Conservation (phyloP, 2,113 vertebrate species). For the Ammodytes dubius region DNA sequence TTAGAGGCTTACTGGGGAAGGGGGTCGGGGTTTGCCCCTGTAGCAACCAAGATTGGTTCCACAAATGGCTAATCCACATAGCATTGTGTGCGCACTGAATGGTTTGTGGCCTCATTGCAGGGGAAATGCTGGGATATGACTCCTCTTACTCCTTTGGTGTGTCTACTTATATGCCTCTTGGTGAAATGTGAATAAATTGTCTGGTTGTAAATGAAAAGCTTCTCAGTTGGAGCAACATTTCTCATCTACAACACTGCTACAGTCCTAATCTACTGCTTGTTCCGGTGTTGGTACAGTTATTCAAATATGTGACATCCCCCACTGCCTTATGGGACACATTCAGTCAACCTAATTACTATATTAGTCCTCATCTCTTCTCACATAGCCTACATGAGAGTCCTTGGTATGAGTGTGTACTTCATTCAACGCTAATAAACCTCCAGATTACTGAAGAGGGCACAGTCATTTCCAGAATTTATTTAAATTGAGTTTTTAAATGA, state of each 20-base stretch:
- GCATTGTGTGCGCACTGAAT: slow-evolving; percentile 40
- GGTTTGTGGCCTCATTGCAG: slow-evolving; percentile 29
- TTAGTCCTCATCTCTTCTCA: slow-evolving; percentile 70
- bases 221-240: slow-evolving; percentile 23
- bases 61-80: slow-evolving; percentile 60
- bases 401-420: slow-evolving; percentile 46
- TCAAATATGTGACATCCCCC: slow-evolving; percentile 70
- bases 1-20: slow-evolving; percentile 47
- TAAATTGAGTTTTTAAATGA: background rate
- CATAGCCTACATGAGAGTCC: slow-evolving; percentile 71
- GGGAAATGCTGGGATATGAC: slow-evolving; percentile 19
- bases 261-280: slow-evolving; percentile 44
- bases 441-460: slow-evolving; percentile 37
- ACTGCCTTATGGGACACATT: slow-evolving; percentile 68
- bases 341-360: slow-evolving; percentile 83
- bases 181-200: slow-evolving; percentile 1
- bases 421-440: slow-evolving; percentile 21
- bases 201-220: background rate
- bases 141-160: slow-evolving; percentile 13
- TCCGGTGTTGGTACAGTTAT: slow-evolving; percentile 58
- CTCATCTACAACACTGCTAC: slow-evolving; percentile 7
- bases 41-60: slow-evolving; percentile 38
- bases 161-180: slow-evolving; percentile 5
- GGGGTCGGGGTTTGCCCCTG: slow-evolving; percentile 52
- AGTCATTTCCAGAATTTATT: background rate